Percentiles rank a stretch among this genome's conserved stretches.
Conservation (phyloP, 37 sponge, comb jelly and placozoan genomes). For the Spongilla lacustris region DNA sequence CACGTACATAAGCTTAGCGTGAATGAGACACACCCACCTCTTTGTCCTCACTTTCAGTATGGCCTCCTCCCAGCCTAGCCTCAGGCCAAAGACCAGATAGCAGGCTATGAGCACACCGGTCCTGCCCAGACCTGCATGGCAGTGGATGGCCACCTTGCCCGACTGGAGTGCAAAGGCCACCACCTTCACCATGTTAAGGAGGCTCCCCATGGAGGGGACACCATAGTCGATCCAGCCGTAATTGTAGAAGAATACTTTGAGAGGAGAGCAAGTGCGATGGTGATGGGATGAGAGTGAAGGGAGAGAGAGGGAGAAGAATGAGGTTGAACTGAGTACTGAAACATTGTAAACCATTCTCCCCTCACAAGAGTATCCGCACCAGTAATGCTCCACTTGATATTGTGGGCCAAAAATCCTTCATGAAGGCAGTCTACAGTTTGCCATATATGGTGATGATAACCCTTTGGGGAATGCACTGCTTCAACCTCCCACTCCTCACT, state of each 20-base stretch:
- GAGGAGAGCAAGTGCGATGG: not conserved
- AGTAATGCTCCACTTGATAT: too few relatives aligned
- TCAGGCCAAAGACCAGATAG: slow-evolving; percentile 81
- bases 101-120: slow-evolving; percentile 98
- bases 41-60: slow-evolving; percentile 72
- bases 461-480: too few relatives aligned
- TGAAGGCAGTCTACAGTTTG: too few relatives aligned
- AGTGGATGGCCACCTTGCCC: slow-evolving; percentile 91
- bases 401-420: too few relatives aligned
- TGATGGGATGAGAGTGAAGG: too few relatives aligned
- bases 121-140: slow-evolving; percentile 94
- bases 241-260: slow-evolving; percentile 88
- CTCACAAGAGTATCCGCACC: too few relatives aligned
- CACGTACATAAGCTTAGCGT: not conserved
- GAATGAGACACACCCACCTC: slow-evolving; percentile 44
- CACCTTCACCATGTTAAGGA: slow-evolving; percentile 94
- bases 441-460: too few relatives aligned
- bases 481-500: not conserved
- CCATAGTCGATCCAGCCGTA: slow-evolving; percentile 88
- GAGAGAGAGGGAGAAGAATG: too few relatives aligned
- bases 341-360: too few relatives aligned
- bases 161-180: slow-evolving; percentile 80
- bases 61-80: slow-evolving; percentile 70
- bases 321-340: too few relatives aligned
- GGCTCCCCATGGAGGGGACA: slow-evolving; percentile 62